phyloP scores from a whole-genome alignment of 2,113 vertebrate species.

The Galemys pyrenaicus region DNA sequence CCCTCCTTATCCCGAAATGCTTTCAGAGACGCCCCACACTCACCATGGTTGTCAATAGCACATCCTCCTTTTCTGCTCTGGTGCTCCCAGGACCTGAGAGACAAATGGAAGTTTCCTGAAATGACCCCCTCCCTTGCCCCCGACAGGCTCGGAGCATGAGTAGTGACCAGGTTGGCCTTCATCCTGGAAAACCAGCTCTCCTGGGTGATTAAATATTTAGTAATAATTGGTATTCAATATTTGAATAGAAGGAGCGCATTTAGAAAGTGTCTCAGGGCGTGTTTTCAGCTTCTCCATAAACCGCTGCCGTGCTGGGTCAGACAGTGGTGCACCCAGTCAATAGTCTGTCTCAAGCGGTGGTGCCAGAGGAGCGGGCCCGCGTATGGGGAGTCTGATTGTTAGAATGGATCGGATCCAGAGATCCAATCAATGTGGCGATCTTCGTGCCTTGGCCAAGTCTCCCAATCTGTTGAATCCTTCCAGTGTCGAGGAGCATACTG shows the following conservation, averaged over 20 bases:
- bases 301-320: background rate
- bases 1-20: background rate
- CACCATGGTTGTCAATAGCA: conserved; percentile 95
- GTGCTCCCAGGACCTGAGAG: conserved; percentile 87
- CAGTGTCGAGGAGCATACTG: background rate
- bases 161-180: background rate
- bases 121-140: background rate
- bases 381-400: background rate
- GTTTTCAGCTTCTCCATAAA: conserved; percentile 36
- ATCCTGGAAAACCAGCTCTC: conserved; percentile 58
- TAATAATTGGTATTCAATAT: conserved; percentile 56
- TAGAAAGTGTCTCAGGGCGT: conserved; percentile 25
- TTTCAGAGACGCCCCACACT: conserved; percentile 61
- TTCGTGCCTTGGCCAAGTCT: background rate
- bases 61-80: conserved; percentile 90
- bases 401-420: background rate
- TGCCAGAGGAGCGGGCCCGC: background rate
- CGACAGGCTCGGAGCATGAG: background rate
- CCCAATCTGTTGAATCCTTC: background rate
- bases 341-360: conserved; percentile 40
- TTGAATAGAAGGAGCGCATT: conserved; percentile 49
- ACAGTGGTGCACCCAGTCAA: background rate
- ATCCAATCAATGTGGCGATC: background rate
- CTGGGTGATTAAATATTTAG: conserved; percentile 62
- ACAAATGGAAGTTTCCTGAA: conserved; percentile 71